Evolutionary conservation across 2,113 vertebrate genomes (phyloP), one percentile per base, ranked within the genome.

Genomic region (Theristicus caerulescens): DNA sequence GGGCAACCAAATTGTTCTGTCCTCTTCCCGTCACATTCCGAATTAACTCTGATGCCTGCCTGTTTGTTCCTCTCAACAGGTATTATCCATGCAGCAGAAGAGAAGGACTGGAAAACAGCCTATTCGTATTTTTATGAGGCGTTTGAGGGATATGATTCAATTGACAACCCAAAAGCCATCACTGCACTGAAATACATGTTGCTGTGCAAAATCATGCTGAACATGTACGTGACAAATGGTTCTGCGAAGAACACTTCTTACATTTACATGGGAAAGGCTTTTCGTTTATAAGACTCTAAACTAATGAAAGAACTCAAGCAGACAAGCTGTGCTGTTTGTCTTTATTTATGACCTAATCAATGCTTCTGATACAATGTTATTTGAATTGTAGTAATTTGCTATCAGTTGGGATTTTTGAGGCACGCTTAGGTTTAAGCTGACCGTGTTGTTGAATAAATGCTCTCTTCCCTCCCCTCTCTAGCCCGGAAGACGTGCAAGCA

Each of bases 31-130:
- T 19, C 13, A 2, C 7, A 4, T 47, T 72, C 51, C 20, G 51
- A 64, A 26, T 32, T 8, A 59, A 8, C 54, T 20, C 38, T 93
- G 70, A 44, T 51, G 66, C 59, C 61, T 61, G 44, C 86, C 69
- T 95, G 73, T 91, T 70, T 67, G 42, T 78, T 66, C 67, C 57
- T 85, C 42, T 91, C 74, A 27, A 11, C 96, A 99, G 99, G 99
- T 95, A 99, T 99, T 97, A 99, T 99, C 97, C 99, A 99, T 4
- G 99, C 99, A 80, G 99, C 99, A 29, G 99, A 99, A 96, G 99
- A 99, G 97, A 99, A 99, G 98, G 99, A 99, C 97, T 99, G 99
- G 99, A 99, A 99, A 98, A 99, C 99, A 9, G 99, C 99, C 19
- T 99, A 99, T 93, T 99, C 99, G 24, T 99, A 99, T 97, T 99